Base-by-base conservation (phyloP, 2,113 vertebrate species). In the Phocoena phocoena region DNA sequence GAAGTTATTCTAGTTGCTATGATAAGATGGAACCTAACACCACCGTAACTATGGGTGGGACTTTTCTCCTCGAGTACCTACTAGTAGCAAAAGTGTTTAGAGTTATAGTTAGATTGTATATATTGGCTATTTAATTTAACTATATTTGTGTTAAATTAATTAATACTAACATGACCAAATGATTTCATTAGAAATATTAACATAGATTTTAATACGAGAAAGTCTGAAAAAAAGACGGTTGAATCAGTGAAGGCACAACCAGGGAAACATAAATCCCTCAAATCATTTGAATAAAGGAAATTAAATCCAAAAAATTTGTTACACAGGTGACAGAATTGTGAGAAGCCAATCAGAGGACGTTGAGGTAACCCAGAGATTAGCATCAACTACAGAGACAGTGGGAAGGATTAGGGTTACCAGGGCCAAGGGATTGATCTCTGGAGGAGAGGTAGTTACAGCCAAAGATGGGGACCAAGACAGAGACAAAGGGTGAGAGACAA, bases 201-300 rank as follows among this genome's bases (percentile, higher is more conserved):
- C 53, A 26, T 55, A 73, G 4, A n/a, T 85, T 91, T 95, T 91
- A 95, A 79, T 93, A 77, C 33, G 58, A 70, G 65, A 79, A 96
- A 50, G 7, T n/a, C 14, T 86, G 23, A 73, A 80, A n/a, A 92
- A 80, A n/a, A n/a, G 10, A 58, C 36, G 10, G 1, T 62, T 90
- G 26, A 50, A 31, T 83, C n/a, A 36, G 33, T 60, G 70, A 84
- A 93, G 2, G 5, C 20, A 88, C 31, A 79, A 10, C 4, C 20
- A 88, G 53, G 28, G 85, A 93, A 85, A 44, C 21, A n/a, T 20
- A 97, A 92, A 62, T 58, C 36, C n/a, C 10, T 81, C 33, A 33
- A 68, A 76, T 12, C 33, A 53, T 70, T 82, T 58, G 92, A 93
- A 83, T 68, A 74, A 92, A 53, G 23, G 3, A 77, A 83, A 60